Evolutionary conservation across 2,113 vertebrate species (phyloP).

Genomic region (Amphiprion percula): DNA sequence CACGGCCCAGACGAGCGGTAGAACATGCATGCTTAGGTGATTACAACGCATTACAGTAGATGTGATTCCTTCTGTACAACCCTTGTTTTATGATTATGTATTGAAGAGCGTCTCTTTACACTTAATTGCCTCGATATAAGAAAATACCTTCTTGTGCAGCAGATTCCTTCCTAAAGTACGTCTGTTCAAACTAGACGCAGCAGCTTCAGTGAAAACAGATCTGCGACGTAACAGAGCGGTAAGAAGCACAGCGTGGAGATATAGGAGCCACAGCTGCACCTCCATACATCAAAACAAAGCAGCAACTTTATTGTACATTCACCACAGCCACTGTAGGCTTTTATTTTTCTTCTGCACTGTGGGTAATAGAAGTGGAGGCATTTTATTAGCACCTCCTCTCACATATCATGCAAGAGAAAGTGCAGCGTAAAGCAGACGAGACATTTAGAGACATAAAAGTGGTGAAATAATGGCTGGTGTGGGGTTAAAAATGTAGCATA

Average conservation of each 20-base stretch:
- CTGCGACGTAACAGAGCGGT: slow-evolving; percentile 25
- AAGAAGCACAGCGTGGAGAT: background rate
- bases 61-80: background rate
- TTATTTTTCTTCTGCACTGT: background rate
- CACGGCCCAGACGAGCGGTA: too few species aligned
- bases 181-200: slow-evolving; percentile 24
- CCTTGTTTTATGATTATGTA: background rate
- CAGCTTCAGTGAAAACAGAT: slow-evolving; percentile 21
- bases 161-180: slow-evolving; percentile 15
- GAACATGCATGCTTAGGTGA: background rate
- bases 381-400: background rate
- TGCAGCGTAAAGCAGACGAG: background rate
- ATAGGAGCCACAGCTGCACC: background rate
- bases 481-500: background rate
- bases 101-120: slow-evolving; percentile 2
- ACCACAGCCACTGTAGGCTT: background rate
- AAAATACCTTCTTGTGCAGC: background rate
- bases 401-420: background rate
- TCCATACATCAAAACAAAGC: slow-evolving; percentile 4
- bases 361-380: background rate
- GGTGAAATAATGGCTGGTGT: background rate
- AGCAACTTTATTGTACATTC: background rate
- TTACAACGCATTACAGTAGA: background rate
- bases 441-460: background rate
- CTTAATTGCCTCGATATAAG: background rate